These are phyloP conservation scores for Heliconius melpomene DNA, from an alignment of 1,140 invertebrate species.

Conservation along the genomic window DNA sequence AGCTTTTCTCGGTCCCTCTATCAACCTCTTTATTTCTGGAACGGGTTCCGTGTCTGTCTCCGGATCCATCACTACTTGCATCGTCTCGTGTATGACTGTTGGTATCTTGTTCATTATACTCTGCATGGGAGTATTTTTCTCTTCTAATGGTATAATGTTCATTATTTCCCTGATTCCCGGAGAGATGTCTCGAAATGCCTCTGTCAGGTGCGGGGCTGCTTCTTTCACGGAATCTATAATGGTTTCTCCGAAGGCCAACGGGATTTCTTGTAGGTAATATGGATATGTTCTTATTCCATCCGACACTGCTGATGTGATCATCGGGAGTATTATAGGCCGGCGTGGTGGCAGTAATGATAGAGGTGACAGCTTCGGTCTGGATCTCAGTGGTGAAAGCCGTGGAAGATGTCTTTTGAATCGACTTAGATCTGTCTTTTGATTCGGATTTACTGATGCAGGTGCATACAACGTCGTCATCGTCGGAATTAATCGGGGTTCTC, in stretches of 20 bases:
- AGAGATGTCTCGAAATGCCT: slow-evolving; percentile 69
- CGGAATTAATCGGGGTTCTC: slow-evolving; percentile 38
- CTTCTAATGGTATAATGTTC: slow-evolving; percentile 62
- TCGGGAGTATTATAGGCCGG: slow-evolving; percentile 65
- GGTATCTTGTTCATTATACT: slow-evolving; percentile 69
- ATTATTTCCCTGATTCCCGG: slow-evolving; percentile 73
- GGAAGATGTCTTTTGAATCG: slow-evolving; percentile 66
- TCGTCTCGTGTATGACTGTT: slow-evolving; percentile 64
- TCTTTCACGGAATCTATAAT: slow-evolving; percentile 72
- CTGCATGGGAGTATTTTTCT: slow-evolving; percentile 58
- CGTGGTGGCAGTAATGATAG: slow-evolving; percentile 61
- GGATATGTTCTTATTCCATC: slow-evolving; percentile 74
- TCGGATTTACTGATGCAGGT: slow-evolving; percentile 47
- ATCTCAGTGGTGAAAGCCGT: slow-evolving; percentile 54
- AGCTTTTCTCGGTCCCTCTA: slow-evolving; percentile 43
- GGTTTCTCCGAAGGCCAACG: slow-evolving; percentile 70
- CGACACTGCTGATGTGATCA: slow-evolving; percentile 69
- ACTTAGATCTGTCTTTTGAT: slow-evolving; percentile 35
- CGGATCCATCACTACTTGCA: slow-evolving; percentile 63
- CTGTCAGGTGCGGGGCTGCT: slow-evolving; percentile 70
- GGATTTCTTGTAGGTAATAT: slow-evolving; percentile 76
- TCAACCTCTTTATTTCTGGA: slow-evolving; percentile 42
- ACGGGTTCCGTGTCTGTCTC: slow-evolving; percentile 45
- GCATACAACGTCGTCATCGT: slow-evolving; percentile 43
- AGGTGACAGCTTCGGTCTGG: slow-evolving; percentile 43